Evolutionary conservation across 2,888 invertebrate species (phyloP), one percentile per base, ranked within the genome.

Genomic region (Volucella zonaria): DNA sequence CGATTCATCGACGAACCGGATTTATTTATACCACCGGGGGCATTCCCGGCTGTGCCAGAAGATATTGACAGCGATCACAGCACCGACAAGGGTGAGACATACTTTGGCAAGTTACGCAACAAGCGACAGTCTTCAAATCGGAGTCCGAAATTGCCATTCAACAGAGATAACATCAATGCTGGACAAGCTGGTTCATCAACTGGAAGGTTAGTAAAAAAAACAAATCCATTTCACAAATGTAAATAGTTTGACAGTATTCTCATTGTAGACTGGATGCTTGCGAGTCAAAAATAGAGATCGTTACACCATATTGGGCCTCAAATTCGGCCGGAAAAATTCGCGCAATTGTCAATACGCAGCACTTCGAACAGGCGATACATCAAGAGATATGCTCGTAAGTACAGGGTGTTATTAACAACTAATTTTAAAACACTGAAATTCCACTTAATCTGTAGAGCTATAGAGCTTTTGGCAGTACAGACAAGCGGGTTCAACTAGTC

Each of bases 351-450:
- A 98, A 98, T 91, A 98, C 97, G 10, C 97, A 97, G 92, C 97
- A 97, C 92, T 97, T 98, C 89, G 97, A 97, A 90, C 97, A 98
- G 92, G 97, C 97, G 64, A 97, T 98, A 89, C 97, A 98, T 90
- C 97, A 97, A 91, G 97, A 98, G 94, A 96, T 97, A 82, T 98
- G 97, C 94, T 95, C 96, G 97, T 97, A 93, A 94, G 95, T 94
- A 88, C 87, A 11, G 1, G 23, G 23, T 23, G 1, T 1, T 18
- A 2, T n/a, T n/a, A n/a, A n/a, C n/a, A n/a, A n/a, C n/a, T n/a
- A n/a, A n/a, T n/a, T 31, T 31, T 31, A 31, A 31, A 6, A 31
- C 2, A 31, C 6, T 31, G 31, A 31, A 31, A 6, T 31, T 31
- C 31, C 6, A 31, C 6, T 31, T 31, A 6, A 1, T 31, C 1